Evolutionary conservation across 2,888 invertebrate species (phyloP).

Genomic region (Theretra japonica): DNA sequence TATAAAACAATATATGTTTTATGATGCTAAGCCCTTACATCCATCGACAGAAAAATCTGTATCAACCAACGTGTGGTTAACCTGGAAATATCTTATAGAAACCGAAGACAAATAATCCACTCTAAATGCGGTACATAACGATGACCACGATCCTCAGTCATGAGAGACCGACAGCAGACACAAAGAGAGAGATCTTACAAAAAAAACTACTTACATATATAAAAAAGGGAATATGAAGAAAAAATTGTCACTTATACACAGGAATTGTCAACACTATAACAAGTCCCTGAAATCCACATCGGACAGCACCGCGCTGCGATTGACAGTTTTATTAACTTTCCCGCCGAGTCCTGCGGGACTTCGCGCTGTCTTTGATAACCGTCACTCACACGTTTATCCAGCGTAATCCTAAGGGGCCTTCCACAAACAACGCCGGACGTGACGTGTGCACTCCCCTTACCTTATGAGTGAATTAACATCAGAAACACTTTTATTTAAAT

Average conservation of each 20-base stretch:
- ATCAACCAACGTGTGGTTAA: no score
- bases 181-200: no score
- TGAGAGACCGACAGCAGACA: no score
- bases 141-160: no score
- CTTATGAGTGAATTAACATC: neutral
- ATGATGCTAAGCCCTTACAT: no score
- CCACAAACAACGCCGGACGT: neutral
- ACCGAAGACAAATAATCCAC: no score
- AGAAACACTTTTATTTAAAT: neutral
- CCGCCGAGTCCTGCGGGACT: neutral
- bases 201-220: no score
- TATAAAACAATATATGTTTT: no score
- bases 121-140: no score
- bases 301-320: neutral
- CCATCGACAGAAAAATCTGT: no score
- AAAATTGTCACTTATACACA: neutral
- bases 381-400: neutral
- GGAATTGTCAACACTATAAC: neutral
- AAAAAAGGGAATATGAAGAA: neutral
- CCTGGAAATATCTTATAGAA: no score
- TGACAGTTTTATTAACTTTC: slow-evolving; percentile 20
- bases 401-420: neutral
- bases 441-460: neutral
- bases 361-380: neutral
- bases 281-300: neutral